Evolutionary conservation across 2,888 invertebrate genomes (phyloP).

Genomic region (Mesochorus sp.): DNA sequence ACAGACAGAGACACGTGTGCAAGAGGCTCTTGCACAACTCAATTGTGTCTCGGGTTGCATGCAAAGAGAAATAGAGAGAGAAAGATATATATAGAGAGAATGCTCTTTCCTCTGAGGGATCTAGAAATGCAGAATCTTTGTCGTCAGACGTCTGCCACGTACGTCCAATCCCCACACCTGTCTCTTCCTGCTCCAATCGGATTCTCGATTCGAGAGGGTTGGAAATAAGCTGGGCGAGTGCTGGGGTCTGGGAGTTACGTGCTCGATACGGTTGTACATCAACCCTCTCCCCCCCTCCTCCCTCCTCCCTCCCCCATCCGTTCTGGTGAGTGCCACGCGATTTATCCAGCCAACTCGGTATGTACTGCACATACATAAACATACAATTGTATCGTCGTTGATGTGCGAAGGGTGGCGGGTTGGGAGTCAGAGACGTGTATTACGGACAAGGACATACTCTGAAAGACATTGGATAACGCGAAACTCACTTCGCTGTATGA

Average conservation of each 20-base stretch:
- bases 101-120: constrained; percentile 10
- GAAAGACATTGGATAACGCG: constrained; percentile 56
- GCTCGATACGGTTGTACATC: constrained; percentile 57
- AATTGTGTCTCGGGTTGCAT: constrained; percentile 19
- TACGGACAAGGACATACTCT: constrained; percentile 45
- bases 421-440: neutral
- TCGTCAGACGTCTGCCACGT: constrained; percentile 55
- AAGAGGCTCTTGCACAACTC: neutral
- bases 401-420: neutral
- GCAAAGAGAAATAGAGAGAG: neutral
- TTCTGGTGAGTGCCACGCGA: constrained; percentile 42
- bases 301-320: neutral
- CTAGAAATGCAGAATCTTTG: constrained; percentile 58
- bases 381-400: no score
- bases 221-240: constrained; percentile 38
- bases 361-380: constrained; percentile 22
- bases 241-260: constrained; percentile 46
- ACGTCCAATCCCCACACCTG: constrained; percentile 7
- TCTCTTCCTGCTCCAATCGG: constrained; percentile 20
- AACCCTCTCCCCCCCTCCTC: constrained; percentile 16
- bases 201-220: constrained; percentile 60
- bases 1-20: neutral
- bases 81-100: neutral
- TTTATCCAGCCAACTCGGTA: constrained; percentile 51
- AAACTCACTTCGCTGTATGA: constrained; percentile 18